Percentiles rank a stretch among this genome's conserved stretches.
Conservation (phyloP, 2,888 invertebrate species). For the Melangyna quadrimaculata region DNA sequence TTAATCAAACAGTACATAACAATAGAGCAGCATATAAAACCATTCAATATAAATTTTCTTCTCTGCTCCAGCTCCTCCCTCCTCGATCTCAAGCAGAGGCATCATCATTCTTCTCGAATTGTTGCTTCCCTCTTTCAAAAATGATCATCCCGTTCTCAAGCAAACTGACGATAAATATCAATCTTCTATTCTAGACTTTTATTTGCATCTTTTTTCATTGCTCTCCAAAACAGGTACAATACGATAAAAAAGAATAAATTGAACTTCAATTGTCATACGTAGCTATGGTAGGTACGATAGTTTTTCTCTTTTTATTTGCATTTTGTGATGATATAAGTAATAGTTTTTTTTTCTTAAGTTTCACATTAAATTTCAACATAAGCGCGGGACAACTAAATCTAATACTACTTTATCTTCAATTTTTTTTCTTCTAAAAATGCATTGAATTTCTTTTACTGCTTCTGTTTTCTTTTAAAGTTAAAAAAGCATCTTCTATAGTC, state of each 20-base stretch:
- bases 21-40: constrained; percentile 4
- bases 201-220: background rate
- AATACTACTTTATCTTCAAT: background rate
- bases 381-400: constrained; percentile 15
- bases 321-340: constrained; percentile 6
- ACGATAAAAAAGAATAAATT: background rate
- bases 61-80: background rate
- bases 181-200: constrained; percentile 17
- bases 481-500: constrained; percentile 31
- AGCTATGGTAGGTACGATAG: background rate
- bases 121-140: constrained; percentile 13
- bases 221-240: background rate
- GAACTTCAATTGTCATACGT: background rate
- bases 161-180: constrained; percentile 10
- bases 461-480: constrained; percentile 6
- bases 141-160: background rate
- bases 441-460: constrained; percentile 20
- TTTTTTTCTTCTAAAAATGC: constrained; percentile 47
- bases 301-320: constrained; percentile 25
- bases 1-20: constrained; percentile 10
- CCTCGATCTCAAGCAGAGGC: background rate
- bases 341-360: background rate
- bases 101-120: background rate
- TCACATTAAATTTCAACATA: constrained; percentile 5
- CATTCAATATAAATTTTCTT: background rate